These are phyloP conservation scores for Heliopora coerulea DNA, from an alignment of 92 coral and sea anemone species.

Conservation along the genomic window DNA sequence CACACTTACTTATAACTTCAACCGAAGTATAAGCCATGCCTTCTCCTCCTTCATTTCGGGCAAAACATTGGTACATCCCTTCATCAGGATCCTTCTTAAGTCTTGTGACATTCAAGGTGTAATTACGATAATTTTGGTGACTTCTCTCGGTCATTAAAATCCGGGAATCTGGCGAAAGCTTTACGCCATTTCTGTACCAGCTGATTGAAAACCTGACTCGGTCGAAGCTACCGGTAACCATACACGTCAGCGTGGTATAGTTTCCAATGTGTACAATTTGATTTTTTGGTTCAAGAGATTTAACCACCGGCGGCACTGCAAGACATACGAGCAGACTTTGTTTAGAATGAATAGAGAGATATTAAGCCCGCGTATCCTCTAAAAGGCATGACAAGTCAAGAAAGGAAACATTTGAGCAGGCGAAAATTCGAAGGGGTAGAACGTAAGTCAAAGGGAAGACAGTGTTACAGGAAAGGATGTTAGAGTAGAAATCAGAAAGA, in stretches of 20 bases:
- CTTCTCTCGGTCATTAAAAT: conserved; percentile 32
- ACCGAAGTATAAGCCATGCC: conserved; percentile 56
- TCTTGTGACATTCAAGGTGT: conserved; percentile 64
- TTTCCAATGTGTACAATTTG: conserved; percentile 52
- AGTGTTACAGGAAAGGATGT: background rate
- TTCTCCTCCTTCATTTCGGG: conserved; percentile 78
- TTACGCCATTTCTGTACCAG: conserved; percentile 90
- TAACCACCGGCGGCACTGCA: background rate
- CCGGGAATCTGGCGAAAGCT: conserved; percentile 45
- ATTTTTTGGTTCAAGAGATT: conserved; percentile 43
- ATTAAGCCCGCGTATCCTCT: too few relatives aligned
- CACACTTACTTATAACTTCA: conserved; percentile 60
- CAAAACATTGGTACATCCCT: conserved; percentile 90
- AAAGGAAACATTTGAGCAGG: background rate
- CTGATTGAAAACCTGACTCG: conserved; percentile 21
- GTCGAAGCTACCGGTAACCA: conserved; percentile 54
- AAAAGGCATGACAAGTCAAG: too few relatives aligned
- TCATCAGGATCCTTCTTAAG: conserved; percentile 55
- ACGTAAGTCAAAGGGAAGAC: background rate
- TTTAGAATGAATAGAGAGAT: background rate
- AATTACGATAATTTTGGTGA: conserved; percentile 46
- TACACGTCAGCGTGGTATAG: conserved; percentile 63
- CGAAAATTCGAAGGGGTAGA: background rate
- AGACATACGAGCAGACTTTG: background rate
- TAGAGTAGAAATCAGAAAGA: too few relatives aligned